Conservation (phyloP, 2,113 vertebrate species). For the Piliocolobus tephrosceles region DNA sequence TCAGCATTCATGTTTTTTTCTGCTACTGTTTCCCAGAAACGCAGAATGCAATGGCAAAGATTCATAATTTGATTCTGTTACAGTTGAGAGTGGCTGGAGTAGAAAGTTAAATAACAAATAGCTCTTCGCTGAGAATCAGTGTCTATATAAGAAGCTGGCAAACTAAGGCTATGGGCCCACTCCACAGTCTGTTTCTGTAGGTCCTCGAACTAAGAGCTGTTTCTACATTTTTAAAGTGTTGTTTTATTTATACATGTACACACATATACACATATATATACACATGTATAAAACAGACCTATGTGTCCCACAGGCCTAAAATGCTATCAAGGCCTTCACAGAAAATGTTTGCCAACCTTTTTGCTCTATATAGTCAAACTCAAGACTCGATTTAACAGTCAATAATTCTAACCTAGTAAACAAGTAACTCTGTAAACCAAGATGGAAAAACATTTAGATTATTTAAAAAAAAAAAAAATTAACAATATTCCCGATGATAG, state of each 20-base stretch:
- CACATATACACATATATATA: too few relatives aligned
- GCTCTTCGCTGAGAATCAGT: not conserved
- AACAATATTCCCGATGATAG: too few relatives aligned
- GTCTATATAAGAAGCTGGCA: not conserved
- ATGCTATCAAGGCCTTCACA: not conserved
- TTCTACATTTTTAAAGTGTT: not conserved
- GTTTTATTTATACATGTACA: too few relatives aligned
- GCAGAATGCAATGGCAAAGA: constrained; percentile 23
- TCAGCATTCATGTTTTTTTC: not conserved
- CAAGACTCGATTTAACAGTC: not conserved
- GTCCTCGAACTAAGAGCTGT: not conserved
- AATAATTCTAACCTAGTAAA: constrained; percentile 22
- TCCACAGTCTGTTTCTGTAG: not conserved
- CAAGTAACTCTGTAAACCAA: not conserved
- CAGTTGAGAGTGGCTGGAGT: not conserved
- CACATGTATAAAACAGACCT: not conserved
- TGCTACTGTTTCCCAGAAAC: constrained; percentile 10
- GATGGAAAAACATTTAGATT: not conserved
- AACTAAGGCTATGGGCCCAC: not conserved
- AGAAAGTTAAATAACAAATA: not conserved
- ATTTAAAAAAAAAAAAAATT: too few relatives aligned
- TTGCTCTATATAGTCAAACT: not conserved
- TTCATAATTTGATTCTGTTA: not conserved
- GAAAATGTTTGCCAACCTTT: not conserved
- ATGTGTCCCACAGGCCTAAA: not conserved